Base-by-base conservation (phyloP, 1,140 invertebrate species). In the Ditylenchus dipsaci region DNA sequence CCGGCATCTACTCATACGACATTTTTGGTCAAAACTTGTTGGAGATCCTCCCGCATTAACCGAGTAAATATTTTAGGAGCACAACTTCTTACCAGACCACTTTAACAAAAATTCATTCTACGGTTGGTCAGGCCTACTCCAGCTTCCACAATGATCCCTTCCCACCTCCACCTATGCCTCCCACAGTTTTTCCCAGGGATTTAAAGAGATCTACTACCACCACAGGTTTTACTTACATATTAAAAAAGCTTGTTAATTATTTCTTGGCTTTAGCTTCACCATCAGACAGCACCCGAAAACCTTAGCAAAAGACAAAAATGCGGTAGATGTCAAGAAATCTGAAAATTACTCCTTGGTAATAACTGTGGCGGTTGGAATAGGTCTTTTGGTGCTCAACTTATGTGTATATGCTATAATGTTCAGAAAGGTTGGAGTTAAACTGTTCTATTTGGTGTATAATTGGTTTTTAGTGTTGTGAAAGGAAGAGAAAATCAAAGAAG, bases 71-170 rank as follows among this genome's bases (percentile, higher is more conserved):
- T 76, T 76, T 56, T 53, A 78, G 69, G 81, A 82, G 53, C 80
- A 82, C 56, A 67, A 83, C 57, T 77, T 82, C 42, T 88, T 91
- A 66, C 86, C 95, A 0, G 88, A 90, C 38, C 88, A 91, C 69
- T 83, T 80, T 45, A 74, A 78, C 26, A 70, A 68, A 26, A 65
- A 81, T n/a, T 72, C 70, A 13, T 82, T 82, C 57, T 82, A 74
- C 56, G 80, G 80, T 38, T 71, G 26, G 77, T 77, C 0, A 74
- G 83, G 19, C 75, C 83, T 75, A 83, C 30, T 69, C 74, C 9
- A 76, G 68, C 21, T 74, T 73, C 26, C 69, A 76, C n/a, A 78
- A 81, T 21, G 71, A 81, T 59, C 77, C 83, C 0, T 77, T 84
- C 19, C 85, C 84, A 11, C 83, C 84, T 3, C 81, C 84, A 8